Percentiles rank a stretch among this genome's conserved stretches.
These are phyloP conservation scores for Hystrix brachyura DNA, from an alignment of 2,113 vertebrate genomes.

Conservation along the genomic window DNA sequence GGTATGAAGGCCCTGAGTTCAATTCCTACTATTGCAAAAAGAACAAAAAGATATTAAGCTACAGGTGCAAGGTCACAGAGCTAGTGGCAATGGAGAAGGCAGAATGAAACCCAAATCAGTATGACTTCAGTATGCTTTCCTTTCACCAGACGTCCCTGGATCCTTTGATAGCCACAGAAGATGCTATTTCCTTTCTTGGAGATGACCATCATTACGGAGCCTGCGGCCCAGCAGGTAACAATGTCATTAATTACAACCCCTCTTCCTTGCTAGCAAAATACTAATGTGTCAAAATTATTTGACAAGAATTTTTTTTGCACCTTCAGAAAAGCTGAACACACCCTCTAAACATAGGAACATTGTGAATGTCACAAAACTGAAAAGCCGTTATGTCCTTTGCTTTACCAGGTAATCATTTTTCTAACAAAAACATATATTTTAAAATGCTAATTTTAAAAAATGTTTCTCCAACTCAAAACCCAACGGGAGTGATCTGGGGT, in stretches of 20 bases:
- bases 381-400: background rate
- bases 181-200: background rate
- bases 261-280: background rate
- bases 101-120: background rate
- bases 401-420: background rate
- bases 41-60: background rate
- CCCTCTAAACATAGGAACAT: background rate
- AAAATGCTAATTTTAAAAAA: background rate
- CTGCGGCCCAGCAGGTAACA: background rate
- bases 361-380: constrained; percentile 21
- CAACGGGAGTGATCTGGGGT: background rate
- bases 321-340: background rate
- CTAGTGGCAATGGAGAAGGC: background rate
- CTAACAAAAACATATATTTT: background rate
- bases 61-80: background rate
- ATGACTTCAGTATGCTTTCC: background rate
- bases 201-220: background rate
- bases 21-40: background rate
- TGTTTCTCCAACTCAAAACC: background rate
- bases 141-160: background rate
- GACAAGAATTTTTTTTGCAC: background rate
- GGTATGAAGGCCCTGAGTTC: background rate
- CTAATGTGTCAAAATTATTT: constrained; percentile 42
- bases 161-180: background rate
- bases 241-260: background rate